A percentile compares a stretch with the other conserved stretches of the same genome.
These are phyloP conservation scores for Melanotaenia parkinsoni DNA, from an alignment of 2,797 vertebrate species.

Conservation along the genomic window DNA sequence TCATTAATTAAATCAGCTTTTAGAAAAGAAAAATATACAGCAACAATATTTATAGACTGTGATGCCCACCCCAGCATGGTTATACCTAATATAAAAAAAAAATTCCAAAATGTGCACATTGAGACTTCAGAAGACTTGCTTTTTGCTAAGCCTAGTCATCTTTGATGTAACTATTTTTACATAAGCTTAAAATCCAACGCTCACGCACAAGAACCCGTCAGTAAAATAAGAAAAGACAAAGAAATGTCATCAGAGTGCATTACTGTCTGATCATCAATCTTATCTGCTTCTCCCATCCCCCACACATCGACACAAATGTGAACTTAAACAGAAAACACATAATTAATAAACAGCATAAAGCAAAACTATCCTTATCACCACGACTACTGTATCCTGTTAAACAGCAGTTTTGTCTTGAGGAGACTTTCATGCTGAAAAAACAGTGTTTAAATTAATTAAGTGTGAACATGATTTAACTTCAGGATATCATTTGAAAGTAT, in stretches of 20 bases:
- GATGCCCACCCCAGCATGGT: slow-evolving; percentile 7
- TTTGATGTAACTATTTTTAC: slow-evolving; percentile 86
- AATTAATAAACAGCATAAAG: slow-evolving; percentile 70
- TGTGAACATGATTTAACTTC: slow-evolving; percentile 99
- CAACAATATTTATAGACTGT: slow-evolving; percentile 31
- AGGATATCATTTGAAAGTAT: slow-evolving; percentile 99
- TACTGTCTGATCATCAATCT: slow-evolving; percentile 67
- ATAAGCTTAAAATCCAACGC: slow-evolving; percentile 46
- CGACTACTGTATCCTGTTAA: slow-evolving; percentile 62
- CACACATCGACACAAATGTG: slow-evolving; percentile 18
- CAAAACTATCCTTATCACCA: slow-evolving; percentile 64
- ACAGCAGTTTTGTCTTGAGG: slow-evolving; percentile 63
- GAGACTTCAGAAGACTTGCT: slow-evolving; percentile 75
- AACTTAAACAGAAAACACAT: slow-evolving; percentile 52
- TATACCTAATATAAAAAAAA: not conserved
- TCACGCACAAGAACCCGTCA: slow-evolving; percentile 58
- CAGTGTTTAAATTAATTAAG: slow-evolving; percentile 99
- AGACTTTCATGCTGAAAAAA: slow-evolving; percentile 90
- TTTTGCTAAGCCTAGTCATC: slow-evolving; percentile 80
- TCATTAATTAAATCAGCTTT: slow-evolving; percentile 83
- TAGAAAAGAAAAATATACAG: slow-evolving; percentile 57
- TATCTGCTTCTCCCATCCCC: slow-evolving; percentile 49
- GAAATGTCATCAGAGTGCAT: slow-evolving; percentile 69
- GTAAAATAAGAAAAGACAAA: slow-evolving; percentile 63
- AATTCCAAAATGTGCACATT: slow-evolving; percentile 36